phyloP scores from a whole-genome alignment of 2,113 vertebrate genomes.

The Saguinus imperator region DNA sequence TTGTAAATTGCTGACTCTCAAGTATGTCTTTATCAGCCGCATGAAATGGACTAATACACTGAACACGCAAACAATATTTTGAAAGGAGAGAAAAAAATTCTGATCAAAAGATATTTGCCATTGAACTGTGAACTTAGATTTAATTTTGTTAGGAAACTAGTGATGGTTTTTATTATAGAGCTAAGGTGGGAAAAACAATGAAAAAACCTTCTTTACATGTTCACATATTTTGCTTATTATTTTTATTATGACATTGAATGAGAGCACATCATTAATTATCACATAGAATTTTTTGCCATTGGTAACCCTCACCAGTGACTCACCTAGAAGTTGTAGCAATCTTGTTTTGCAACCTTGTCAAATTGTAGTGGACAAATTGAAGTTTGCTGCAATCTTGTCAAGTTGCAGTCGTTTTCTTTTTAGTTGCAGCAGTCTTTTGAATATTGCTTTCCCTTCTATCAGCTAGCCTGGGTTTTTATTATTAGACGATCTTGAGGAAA shows the following conservation, averaged over 20 bases:
- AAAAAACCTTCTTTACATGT: not conserved
- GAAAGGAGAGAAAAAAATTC: not conserved
- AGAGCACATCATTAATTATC: not conserved
- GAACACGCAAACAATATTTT: not conserved
- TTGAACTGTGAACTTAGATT: not conserved
- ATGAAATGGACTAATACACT: not conserved
- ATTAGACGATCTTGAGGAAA: slow-evolving; percentile 43
- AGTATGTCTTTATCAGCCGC: too few species aligned
- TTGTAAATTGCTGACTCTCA: too few species aligned
- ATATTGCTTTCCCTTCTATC: slow-evolving; percentile 20
- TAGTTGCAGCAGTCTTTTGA: not conserved
- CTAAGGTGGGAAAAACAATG: not conserved
- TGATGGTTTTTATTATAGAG: not conserved
- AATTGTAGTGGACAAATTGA: too few species aligned
- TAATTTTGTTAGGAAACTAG: not conserved
- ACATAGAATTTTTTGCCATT: not conserved
- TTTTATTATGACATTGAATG: not conserved
- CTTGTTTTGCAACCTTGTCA: too few species aligned
- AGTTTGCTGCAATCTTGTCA: too few species aligned
- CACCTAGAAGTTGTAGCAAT: not conserved
- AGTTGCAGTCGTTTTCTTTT: not conserved
- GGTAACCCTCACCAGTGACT: not conserved
- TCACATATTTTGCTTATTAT: not conserved
- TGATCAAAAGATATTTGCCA: not conserved
- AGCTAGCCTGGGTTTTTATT: not conserved